These are phyloP conservation scores for Oreochromis tanganicae DNA, from an alignment of 2,113 vertebrate genomes.

Conservation along the genomic window DNA sequence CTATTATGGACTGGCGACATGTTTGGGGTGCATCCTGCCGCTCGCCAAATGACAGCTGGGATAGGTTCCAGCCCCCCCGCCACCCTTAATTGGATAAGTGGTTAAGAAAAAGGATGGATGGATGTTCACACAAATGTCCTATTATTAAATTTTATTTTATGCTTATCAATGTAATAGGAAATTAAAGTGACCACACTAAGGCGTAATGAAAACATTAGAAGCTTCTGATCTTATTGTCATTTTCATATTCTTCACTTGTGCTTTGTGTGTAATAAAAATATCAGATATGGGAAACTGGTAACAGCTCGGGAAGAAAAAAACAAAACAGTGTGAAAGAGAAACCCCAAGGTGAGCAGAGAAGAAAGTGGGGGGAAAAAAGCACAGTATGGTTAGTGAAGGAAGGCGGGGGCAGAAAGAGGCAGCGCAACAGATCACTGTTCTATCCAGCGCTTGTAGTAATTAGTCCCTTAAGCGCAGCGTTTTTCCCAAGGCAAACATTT, in stretches of 20 bases:
- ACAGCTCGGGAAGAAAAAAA: neutral
- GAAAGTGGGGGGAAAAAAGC: neutral
- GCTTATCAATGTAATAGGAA: neutral
- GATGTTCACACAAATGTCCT: neutral
- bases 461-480: slow-evolving; percentile 59
- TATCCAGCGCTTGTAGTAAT: slow-evolving; percentile 60
- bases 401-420: slow-evolving; percentile 1
- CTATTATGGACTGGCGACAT: neutral
- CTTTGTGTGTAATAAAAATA: neutral
- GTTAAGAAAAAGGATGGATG: neutral
- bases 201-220: neutral
- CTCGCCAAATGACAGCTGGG: neutral
- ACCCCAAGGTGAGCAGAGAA: neutral
- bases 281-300: neutral
- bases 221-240: neutral
- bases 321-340: neutral
- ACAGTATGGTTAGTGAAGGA: neutral
- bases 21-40: neutral
- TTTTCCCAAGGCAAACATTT: slow-evolving; percentile 66
- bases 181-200: neutral
- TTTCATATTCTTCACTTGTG: neutral
- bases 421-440: slow-evolving; percentile 29
- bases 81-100: neutral
- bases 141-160: neutral
- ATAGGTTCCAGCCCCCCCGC: neutral